Percentiles rank a stretch among this genome's conserved stretches.
Conservation (phyloP, 2,797 vertebrate genomes). For the Geotrypetes seraphini region DNA sequence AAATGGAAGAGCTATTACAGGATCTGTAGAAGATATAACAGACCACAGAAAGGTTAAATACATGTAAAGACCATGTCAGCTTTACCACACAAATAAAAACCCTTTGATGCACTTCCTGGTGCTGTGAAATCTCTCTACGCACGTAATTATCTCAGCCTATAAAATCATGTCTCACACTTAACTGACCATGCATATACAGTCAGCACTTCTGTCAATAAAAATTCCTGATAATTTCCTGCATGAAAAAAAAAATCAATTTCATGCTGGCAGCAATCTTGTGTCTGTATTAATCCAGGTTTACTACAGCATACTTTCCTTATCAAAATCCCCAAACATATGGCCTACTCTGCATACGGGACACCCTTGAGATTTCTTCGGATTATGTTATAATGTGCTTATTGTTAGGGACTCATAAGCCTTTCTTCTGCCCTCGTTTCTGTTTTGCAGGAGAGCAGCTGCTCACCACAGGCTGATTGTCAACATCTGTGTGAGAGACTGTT, state of each 20-base stretch:
- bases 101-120: background rate
- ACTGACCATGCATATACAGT: conserved; percentile 15
- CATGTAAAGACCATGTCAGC: conserved; percentile 1
- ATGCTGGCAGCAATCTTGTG: conserved; percentile 14
- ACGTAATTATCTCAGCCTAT: background rate
- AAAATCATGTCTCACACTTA: conserved; percentile 15
- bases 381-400: conserved; percentile 44
- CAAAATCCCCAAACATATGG: conserved; percentile 45
- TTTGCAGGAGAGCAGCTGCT: conserved; percentile 52
- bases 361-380: conserved; percentile 45
- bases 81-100: conserved; percentile 5
- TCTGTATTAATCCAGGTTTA: conserved; percentile 18
- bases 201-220: conserved; percentile 24
- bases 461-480: conserved; percentile 42
- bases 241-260: conserved; percentile 31
- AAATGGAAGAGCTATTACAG: conserved; percentile 15
- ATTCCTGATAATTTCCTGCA: conserved; percentile 33
- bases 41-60: conserved; percentile 13
- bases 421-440: conserved; percentile 41
- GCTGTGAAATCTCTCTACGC: background rate
- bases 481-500: conserved; percentile 33
- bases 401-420: conserved; percentile 34
- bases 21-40: conserved; percentile 3
- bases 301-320: conserved; percentile 8
- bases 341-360: conserved; percentile 26